phyloP scores from a whole-genome alignment of 2,113 vertebrate genomes.

The Oncorhynchus mykiss region DNA sequence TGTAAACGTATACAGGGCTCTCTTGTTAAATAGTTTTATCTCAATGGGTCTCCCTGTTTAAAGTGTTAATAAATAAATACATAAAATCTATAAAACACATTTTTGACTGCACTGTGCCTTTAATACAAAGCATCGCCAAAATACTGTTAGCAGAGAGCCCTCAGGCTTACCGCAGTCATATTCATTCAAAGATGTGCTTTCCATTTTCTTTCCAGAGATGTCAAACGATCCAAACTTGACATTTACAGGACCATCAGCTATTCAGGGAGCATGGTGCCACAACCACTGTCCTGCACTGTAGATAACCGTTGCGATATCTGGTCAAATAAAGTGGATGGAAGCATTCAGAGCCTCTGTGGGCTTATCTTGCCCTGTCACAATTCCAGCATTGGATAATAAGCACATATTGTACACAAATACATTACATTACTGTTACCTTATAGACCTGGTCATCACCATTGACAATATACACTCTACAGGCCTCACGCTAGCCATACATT shows the following conservation, averaged over 20 bases:
- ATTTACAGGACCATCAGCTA: conserved; percentile 51
- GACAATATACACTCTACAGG: too few relatives aligned
- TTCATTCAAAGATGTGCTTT: neutral
- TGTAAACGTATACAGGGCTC: too few relatives aligned
- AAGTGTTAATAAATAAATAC: too few relatives aligned
- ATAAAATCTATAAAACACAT: too few relatives aligned
- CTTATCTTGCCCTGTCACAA: neutral
- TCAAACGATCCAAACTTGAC: conserved; percentile 47
- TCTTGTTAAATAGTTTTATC: too few relatives aligned
- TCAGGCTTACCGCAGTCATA: neutral
- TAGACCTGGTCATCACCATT: too few relatives aligned
- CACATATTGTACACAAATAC: too few relatives aligned
- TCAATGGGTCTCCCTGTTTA: too few relatives aligned
- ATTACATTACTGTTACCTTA: too few relatives aligned
- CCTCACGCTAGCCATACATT: too few relatives aligned
- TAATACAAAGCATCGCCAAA: neutral
- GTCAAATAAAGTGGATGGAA: conserved; percentile 26
- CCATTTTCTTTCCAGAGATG: conserved; percentile 21
- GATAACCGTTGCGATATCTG: conserved; percentile 52
- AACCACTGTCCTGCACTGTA: neutral
- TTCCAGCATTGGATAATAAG: too few relatives aligned
- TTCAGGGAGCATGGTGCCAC: conserved; percentile 4
- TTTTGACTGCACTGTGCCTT: too few relatives aligned
- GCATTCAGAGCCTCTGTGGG: neutral
- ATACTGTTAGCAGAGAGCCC: neutral